Evolutionary conservation across 1,140 invertebrate species (phyloP), one percentile per base, ranked within the genome.

Genomic region (Chymomyza costata): DNA sequence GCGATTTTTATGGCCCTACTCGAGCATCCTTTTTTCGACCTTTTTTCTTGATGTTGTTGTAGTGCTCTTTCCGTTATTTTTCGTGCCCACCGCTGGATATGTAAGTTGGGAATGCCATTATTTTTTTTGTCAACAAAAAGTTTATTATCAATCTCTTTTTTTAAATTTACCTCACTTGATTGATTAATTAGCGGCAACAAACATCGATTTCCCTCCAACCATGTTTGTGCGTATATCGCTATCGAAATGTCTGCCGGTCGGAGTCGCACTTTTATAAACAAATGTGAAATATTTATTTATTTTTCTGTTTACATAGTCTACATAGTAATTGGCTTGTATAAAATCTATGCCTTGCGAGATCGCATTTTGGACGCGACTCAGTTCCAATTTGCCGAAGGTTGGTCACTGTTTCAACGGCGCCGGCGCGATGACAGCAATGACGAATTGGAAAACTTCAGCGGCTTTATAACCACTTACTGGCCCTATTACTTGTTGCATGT

Each of bases 361-460:
- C 52, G 48, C 15, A 65, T 80, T 10, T 7, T 43, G 7, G 37
- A 34, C 1, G 43, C 55, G 17, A 39, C 73, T 2, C 47, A 80
- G 21, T 80, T 65, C 15, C 52, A 57, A 37, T 81, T 81, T 15
- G 39, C 65, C 3, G 31, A 57, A 5, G 74, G 74, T 8, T 81
- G 74, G 74, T 35, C 19, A 2, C 11, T 80, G 0, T 47, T 53
- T 10, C 13, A 34, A 7, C 8, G 38, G 19, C 58, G 58, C 0
- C 47, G 52, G 15, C 71, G 71, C 0, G 82, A 84, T 32, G 65
- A 78, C 25, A 82, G 65, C 40, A 84, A 83, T 39, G 76, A 84
- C 13, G 82, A 84, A 40, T 43, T 83, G 17, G 76, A 84, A 18
- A 70, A 82, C 28, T 84, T 84, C 6, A 66, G 48, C 11, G 65